Base-by-base conservation (phyloP, 2,888 invertebrate species). In the Drosophila nigritarsus region DNA sequence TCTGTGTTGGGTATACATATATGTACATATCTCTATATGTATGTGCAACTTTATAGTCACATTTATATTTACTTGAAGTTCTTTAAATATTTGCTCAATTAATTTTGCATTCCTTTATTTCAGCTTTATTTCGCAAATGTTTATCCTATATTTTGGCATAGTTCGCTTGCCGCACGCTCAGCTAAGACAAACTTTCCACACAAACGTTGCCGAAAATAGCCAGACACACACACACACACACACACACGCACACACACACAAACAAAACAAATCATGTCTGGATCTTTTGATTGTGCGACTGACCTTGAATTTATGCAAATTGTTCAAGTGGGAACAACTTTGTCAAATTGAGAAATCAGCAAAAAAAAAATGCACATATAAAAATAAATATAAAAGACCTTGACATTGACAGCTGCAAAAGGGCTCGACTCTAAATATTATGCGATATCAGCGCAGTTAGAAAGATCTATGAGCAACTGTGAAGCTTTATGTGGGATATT, bases 291-390 rank as follows among this genome's bases (percentile, higher is more conserved):
- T 85, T 85, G 82, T 85, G 75, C 63, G 71, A 67, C 74, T 80
- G 85, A 85, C 85, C 85, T 87, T 85, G 88, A 85, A 85, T 85
- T 85, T 85, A 85, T 85, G 85, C 88, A 86, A 85, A 85, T 85
- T 86, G 88, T 83, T 79, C 88, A 87, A 85, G 83, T 86, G 85
- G 72, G 83, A 86, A 87, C 77, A 81, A 87, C 82, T 85, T 87
- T 87, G 85, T 83, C 85, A 87, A 86, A 87, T 87, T 85, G 73
- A 84, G 75, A 84, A 73, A 73, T 74, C 67, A 66, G 24, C 36
- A 40, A 38, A 18, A 53, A 48, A 38, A 55, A 55, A 54, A 48
- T 40, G 40, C 59, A 51, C 64, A 72, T 42, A 58, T 48, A 36
- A 63, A 15, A 11, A 50, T 65, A 49, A 56, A 72, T 64, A 50